Conservation (phyloP, 2,888 invertebrate genomes). For the Pammene aurita region DNA sequence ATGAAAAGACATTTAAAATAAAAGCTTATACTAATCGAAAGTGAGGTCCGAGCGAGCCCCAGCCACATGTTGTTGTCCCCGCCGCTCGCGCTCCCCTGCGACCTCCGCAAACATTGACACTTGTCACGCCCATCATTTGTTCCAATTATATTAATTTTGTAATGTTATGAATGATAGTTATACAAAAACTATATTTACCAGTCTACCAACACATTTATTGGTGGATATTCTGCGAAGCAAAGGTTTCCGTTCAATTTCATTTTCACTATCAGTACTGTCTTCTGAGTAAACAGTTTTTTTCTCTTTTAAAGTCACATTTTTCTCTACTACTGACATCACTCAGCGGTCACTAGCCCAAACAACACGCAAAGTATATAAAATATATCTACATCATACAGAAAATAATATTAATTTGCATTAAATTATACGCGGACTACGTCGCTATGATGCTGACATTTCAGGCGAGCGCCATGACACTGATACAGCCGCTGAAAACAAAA, state of each 20-base stretch:
- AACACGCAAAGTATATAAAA: conserved; percentile 68
- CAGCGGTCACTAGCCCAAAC: conserved; percentile 65
- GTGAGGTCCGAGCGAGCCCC: conserved; percentile 13
- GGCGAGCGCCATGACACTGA: conserved; percentile 79
- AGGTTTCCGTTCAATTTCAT: conserved; percentile 90
- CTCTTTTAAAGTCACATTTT: conserved; percentile 59
- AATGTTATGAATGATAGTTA: conserved; percentile 3
- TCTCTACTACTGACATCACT: conserved; percentile 75
- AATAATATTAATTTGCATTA: conserved; percentile 68
- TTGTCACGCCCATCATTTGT: conserved; percentile 30
- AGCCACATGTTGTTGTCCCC: conserved; percentile 20
- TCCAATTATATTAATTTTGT: conserved; percentile 1
- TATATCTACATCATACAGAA: conserved; percentile 79
- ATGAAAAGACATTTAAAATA: background rate
- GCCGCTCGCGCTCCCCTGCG: conserved; percentile 17
- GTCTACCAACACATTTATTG: conserved; percentile 90
- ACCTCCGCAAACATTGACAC: conserved; percentile 28
- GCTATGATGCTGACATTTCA: conserved; percentile 77
- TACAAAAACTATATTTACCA: conserved; percentile 84
- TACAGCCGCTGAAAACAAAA: conserved; percentile 79
- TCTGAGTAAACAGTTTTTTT: conserved; percentile 68
- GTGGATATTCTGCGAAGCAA: conserved; percentile 92
- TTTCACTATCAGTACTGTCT: conserved; percentile 89
- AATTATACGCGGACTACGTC: conserved; percentile 56
- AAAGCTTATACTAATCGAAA: background rate